Evolutionary conservation across 2,888 invertebrate species (phyloP).

Genomic region (Hipparchia semele): DNA sequence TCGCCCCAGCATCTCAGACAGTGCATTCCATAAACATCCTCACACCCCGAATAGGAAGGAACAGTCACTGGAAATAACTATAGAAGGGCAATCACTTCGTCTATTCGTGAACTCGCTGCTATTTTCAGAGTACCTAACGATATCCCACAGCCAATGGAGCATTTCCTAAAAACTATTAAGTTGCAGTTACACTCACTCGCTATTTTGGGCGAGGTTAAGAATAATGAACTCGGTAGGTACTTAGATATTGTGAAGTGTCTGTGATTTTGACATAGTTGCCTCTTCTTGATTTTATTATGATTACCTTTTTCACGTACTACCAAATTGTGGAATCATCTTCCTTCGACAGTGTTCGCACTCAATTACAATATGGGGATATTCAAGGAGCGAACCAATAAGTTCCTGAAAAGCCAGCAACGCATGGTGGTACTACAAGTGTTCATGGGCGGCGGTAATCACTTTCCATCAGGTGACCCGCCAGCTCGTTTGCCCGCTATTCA

Average conservation of each 20-base stretch:
- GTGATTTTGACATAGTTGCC: too few relatives aligned
- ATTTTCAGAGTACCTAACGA: slow-evolving; percentile 69
- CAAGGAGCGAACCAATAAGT: too few relatives aligned
- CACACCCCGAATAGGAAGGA: slow-evolving; percentile 43
- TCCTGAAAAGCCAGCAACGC: too few relatives aligned
- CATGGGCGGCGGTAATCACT: too few relatives aligned
- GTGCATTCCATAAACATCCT: slow-evolving; percentile 28
- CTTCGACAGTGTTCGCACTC: too few relatives aligned
- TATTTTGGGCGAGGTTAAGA: slow-evolving; percentile 19
- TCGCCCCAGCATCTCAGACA: slow-evolving; percentile 17
- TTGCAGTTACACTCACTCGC: slow-evolving; percentile 31
- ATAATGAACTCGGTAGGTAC: slow-evolving; percentile 17
- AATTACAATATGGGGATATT: too few relatives aligned
- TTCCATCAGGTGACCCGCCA: too few relatives aligned
- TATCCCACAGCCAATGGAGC: slow-evolving; percentile 43
- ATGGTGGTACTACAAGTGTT: too few relatives aligned
- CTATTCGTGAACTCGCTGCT: slow-evolving; percentile 74
- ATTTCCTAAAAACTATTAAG: slow-evolving; percentile 41
- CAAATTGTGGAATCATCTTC: too few relatives aligned
- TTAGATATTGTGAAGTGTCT: background rate
- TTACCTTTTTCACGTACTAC: too few relatives aligned
- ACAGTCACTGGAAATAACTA: slow-evolving; percentile 68
- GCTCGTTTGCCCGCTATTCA: too few relatives aligned
- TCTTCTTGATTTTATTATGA: too few relatives aligned
- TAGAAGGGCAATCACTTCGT: slow-evolving; percentile 74